Conservation (phyloP, 1,140 invertebrate species). For the Arion vulgaris region DNA sequence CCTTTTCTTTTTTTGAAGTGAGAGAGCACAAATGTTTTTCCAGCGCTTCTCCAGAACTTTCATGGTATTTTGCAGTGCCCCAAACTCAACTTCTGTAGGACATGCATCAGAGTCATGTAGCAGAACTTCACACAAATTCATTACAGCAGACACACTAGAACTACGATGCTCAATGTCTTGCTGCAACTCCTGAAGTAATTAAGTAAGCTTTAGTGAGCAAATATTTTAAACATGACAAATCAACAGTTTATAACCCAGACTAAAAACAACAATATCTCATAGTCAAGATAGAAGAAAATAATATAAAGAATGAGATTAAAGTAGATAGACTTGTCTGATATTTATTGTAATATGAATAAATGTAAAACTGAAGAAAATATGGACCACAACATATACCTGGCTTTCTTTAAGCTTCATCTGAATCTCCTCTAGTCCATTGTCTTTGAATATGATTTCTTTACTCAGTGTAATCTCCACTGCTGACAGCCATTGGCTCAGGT, state of each 20-base stretch:
- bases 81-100: constrained; percentile 74
- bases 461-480: constrained; percentile 83
- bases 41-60: constrained; percentile 83
- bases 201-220: too few species aligned
- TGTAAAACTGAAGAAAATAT: background rate
- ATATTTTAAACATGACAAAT: too few species aligned
- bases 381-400: constrained; percentile 72
- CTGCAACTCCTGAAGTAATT: constrained; percentile 77
- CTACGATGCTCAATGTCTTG: constrained; percentile 86
- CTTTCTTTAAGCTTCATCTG: constrained; percentile 83
- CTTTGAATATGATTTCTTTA: constrained; percentile 81
- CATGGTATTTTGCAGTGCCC: constrained; percentile 81
- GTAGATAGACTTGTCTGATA: background rate
- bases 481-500: constrained; percentile 84
- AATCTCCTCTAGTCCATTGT: constrained; percentile 79
- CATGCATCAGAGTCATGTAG: constrained; percentile 71
- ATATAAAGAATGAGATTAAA: too few species aligned
- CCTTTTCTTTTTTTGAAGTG: constrained; percentile 80
- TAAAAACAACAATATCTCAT: too few species aligned
- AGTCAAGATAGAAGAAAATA: too few species aligned
- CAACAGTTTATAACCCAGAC: too few species aligned
- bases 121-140: constrained; percentile 84
- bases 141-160: constrained; percentile 83
- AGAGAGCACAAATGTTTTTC: constrained; percentile 85
- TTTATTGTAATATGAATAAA: background rate